These are phyloP conservation scores for Cathartes aura DNA, from an alignment of 2,113 vertebrate genomes.

Conservation along the genomic window DNA sequence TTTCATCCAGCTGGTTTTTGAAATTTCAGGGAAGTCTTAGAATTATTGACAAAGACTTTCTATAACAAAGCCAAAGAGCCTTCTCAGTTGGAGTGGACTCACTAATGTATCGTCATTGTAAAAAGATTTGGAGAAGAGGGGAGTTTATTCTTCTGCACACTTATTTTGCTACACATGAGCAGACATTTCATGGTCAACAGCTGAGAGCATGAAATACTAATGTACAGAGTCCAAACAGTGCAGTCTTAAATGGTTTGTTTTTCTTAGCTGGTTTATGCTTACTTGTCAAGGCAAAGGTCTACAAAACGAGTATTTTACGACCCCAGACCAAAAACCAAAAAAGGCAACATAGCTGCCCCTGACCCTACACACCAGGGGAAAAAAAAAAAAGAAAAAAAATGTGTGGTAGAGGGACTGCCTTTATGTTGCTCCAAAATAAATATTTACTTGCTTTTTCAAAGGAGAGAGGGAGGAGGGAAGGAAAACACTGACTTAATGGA, in stretches of 20 bases:
- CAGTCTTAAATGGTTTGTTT: neutral
- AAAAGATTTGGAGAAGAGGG: neutral
- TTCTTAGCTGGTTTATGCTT: neutral
- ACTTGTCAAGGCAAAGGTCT: neutral
- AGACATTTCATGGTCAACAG: neutral
- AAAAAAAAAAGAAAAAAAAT: neutral
- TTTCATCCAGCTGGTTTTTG: neutral
- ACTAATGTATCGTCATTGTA: neutral
- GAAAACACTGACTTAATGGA: neutral
- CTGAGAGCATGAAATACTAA: neutral
- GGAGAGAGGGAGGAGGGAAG: neutral
- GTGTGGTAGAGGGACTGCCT: neutral
- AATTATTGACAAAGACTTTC: neutral
- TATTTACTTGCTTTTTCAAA: neutral
- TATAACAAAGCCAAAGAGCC: neutral
- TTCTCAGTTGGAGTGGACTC: neutral
- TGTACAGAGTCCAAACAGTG: neutral
- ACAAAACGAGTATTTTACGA: neutral
- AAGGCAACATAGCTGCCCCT: neutral
- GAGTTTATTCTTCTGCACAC: neutral
- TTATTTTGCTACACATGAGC: neutral
- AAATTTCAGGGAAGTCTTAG: neutral
- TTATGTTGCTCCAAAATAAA: slow-evolving; percentile 24
- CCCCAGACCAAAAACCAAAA: neutral
- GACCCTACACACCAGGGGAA: neutral